A percentile compares a stretch with the other conserved stretches of the same genome.
These are phyloP conservation scores for Poecilia picta DNA, from an alignment of 2,797 vertebrate genomes.

Conservation along the genomic window DNA sequence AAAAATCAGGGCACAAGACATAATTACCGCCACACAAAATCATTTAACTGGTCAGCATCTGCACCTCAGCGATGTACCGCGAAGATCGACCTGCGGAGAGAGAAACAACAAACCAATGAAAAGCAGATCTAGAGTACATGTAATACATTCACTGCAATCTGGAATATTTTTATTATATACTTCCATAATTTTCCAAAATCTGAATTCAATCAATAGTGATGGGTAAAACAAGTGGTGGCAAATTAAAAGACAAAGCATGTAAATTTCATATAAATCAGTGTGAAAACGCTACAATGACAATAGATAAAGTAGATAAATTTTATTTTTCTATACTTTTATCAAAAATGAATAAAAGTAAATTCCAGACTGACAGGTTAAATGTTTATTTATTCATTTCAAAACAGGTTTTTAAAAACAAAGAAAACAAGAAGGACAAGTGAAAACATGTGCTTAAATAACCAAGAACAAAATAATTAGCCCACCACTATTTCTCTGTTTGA, in stretches of 20 bases:
- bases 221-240: not conserved
- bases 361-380: not conserved
- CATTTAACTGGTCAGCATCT: not conserved
- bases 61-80: slow-evolving; percentile 30
- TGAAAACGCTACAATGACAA: not conserved
- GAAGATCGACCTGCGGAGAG: slow-evolving; percentile 41
- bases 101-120: slow-evolving; percentile 5
- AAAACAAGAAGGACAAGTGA: no score
- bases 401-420: no score
- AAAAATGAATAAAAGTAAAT: not conserved
- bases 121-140: not conserved
- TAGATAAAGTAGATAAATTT: not conserved
- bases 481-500: no score
- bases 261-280: not conserved
- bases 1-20: not conserved
- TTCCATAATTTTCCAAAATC: not conserved
- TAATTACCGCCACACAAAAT: not conserved
- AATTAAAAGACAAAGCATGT: not conserved
- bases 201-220: not conserved
- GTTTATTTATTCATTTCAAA: no score
- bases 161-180: not conserved
- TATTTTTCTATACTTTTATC: not conserved
- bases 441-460: no score
- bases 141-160: not conserved
- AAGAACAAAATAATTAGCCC: no score